Percentiles rank a stretch among this genome's conserved stretches.
Evolutionary conservation across 2,888 invertebrate species (phyloP).

Genomic region (Taenaris catops): DNA sequence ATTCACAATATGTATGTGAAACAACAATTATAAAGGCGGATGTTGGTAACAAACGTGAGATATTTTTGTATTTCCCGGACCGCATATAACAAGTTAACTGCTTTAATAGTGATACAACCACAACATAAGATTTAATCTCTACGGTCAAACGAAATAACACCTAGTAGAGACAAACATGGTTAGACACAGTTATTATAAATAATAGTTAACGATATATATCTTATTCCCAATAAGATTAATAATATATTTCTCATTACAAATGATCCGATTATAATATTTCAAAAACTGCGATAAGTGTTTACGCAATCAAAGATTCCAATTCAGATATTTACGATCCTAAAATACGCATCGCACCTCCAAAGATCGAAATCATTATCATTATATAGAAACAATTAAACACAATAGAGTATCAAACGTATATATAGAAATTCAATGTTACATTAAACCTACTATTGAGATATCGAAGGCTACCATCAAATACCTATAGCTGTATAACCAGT

Average conservation of each 20-base stretch:
- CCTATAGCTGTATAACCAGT: constrained; percentile 21
- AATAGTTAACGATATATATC: constrained; percentile 6
- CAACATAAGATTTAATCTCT: constrained; percentile 20
- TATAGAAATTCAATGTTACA: constrained; percentile 20
- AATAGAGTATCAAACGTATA: neutral
- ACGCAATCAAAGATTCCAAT: too few relatives aligned
- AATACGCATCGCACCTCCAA: too few relatives aligned
- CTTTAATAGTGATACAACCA: constrained; percentile 25
- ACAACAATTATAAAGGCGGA: constrained; percentile 41
- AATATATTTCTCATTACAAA: constrained; percentile 1
- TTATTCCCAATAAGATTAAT: constrained; percentile 4
- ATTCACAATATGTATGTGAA: constrained; percentile 23
- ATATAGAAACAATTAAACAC: too few relatives aligned
- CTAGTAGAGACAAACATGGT: constrained; percentile 13
- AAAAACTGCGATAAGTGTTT: too few relatives aligned
- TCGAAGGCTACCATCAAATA: constrained; percentile 23
- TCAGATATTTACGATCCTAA: too few relatives aligned
- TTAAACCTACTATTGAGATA: constrained; percentile 12
- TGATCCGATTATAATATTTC: neutral
- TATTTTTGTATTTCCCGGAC: constrained; percentile 25
- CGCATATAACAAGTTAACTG: constrained; percentile 20
- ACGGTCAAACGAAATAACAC: constrained; percentile 19
- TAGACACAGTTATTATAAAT: constrained; percentile 9
- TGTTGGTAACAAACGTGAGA: constrained; percentile 30
- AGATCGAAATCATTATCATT: too few relatives aligned